A percentile compares a stretch with the other conserved stretches of the same genome.
phyloP scores from a whole-genome alignment of 2,113 vertebrate genomes.

The Eulacestoma nigropectus region DNA sequence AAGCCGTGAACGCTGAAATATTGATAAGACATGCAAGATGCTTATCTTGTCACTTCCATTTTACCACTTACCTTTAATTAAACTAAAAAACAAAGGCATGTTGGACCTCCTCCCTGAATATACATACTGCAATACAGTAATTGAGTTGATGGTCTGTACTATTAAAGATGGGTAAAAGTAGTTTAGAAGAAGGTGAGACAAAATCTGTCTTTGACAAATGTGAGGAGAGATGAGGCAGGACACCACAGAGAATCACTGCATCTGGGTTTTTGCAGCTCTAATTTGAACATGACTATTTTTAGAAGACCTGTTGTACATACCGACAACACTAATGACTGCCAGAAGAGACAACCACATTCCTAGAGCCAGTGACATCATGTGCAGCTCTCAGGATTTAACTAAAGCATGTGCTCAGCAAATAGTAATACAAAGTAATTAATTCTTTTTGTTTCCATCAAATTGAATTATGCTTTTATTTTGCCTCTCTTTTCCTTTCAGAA shows the following conservation, averaged over 20 bases:
- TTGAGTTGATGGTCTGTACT: not conserved
- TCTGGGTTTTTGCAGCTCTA: not conserved
- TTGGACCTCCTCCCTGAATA: not conserved
- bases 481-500: not conserved
- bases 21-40: not conserved
- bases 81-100: not conserved
- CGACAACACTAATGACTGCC: not conserved
- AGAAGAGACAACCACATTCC: not conserved
- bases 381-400: not conserved
- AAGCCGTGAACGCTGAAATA: not conserved
- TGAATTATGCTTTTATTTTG: not conserved
- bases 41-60: not conserved
- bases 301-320: not conserved
- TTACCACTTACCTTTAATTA: not conserved
- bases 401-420: not conserved
- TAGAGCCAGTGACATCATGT: not conserved
- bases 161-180: not conserved
- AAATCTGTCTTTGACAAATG: not conserved
- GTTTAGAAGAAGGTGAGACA: not conserved
- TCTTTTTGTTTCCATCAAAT: not conserved
- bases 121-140: not conserved
- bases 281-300: slow-evolving; percentile 12
- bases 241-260: not conserved
- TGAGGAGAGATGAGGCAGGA: not conserved
- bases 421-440: not conserved